Conservation (phyloP, 2,797 vertebrate genomes). For the Melopsittacus undulatus region DNA sequence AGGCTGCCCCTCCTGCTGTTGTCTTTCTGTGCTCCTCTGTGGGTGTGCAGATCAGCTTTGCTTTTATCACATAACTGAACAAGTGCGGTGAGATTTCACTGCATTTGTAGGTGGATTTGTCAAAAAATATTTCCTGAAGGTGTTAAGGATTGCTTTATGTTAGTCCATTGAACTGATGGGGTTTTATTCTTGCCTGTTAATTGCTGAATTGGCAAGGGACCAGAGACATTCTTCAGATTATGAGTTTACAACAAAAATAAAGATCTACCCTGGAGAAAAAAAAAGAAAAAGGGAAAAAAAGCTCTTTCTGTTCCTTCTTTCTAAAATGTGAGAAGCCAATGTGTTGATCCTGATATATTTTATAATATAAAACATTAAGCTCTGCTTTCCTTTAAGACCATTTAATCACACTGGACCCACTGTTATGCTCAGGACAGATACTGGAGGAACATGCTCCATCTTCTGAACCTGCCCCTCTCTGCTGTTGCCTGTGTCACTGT, state of each 20-base stretch:
- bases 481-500: background rate
- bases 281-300: accelerated
- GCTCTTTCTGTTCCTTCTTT: background rate
- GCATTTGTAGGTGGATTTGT: background rate
- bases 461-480: background rate
- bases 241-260: background rate
- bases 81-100: background rate
- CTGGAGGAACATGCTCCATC: background rate
- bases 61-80: background rate
- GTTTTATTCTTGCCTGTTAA: background rate
- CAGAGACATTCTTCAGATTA: background rate
- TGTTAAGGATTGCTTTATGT: background rate
- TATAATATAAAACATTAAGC: background rate
- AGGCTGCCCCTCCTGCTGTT: background rate
- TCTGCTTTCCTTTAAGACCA: background rate
- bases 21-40: background rate
- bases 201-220: background rate
- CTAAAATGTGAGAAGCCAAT: background rate
- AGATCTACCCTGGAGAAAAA: background rate
- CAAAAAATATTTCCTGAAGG: background rate
- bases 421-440: background rate
- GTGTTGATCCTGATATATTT: background rate
- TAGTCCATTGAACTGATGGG: background rate
- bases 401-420: background rate
- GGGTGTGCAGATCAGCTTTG: background rate